Evolutionary conservation across 1,140 invertebrate species (phyloP), one percentile per base, ranked within the genome.

Genomic region (Zaprionus davidi): DNA sequence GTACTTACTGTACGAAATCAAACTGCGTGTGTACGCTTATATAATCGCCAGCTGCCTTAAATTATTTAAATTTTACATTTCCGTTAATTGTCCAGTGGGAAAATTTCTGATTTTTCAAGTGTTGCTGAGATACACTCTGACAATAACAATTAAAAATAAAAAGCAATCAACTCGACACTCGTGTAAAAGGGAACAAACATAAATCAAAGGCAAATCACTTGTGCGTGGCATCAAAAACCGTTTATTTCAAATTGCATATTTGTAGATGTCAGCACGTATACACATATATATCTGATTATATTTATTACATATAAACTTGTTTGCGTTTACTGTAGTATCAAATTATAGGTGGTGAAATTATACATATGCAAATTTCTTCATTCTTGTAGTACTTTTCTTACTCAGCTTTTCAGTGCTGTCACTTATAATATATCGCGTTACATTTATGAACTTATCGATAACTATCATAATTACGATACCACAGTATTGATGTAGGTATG

Each of bases 201-300:
- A 87, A 87, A 81, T 87, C 84, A 87, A 65, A 28, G 17, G 53
- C 55, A 84, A 71, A 81, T 88, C 84, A 84, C 84, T 84, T 87
- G 84, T 72, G 65, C 34, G 66, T 11, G 11, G 57, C 59, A 78
- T 46, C 63, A 44, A 53, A 71, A 71, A 78, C 20, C 51, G 77
- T 77, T 77, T 71, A 74, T 57, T 71, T 63, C 24, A 51, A 73
- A 71, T 75, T 66, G 24, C 24, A 31, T 38, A n/a, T 59, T 41
- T 44, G 17, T n/a, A 6, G n/a, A 46, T 46, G 41, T 26, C 24
- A 24, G 64, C 78, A 65, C 28, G 57, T 62, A 49, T 20, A 26
- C 15, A 51, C 13, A 6, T 17, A 51, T 57, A 22, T 34, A 9
- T 34, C 9, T 11, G 31, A 2, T 7, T 31, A 7, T 31, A 7